Conservation (phyloP, 2,888 invertebrate genomes). For the Drosophila hamatofila region DNA sequence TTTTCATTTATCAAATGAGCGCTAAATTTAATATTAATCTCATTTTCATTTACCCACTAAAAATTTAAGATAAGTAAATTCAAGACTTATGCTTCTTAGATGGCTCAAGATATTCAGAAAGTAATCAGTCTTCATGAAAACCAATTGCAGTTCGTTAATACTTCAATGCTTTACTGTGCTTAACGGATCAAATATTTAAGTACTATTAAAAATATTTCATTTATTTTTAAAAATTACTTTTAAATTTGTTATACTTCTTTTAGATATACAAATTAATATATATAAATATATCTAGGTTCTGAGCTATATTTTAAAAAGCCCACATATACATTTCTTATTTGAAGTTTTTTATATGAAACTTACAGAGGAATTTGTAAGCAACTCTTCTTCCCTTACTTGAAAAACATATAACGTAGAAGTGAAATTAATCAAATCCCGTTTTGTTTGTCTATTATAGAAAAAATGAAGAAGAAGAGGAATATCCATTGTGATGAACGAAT, state of each 20-base stretch:
- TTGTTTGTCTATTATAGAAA: constrained; percentile 41
- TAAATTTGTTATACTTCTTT: background rate
- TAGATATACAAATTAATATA: background rate
- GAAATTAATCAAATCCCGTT: constrained; percentile 67
- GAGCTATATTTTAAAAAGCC: background rate
- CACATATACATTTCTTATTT: background rate
- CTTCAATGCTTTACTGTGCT: background rate
- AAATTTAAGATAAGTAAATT: background rate
- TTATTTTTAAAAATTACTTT: background rate
- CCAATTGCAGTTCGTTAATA: background rate
- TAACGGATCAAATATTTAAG: background rate
- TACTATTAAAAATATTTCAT: background rate
- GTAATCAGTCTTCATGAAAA: constrained; percentile 1
- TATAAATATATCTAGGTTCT: too few species aligned
- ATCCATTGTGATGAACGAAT: constrained; percentile 50
- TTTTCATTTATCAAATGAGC: too few species aligned
- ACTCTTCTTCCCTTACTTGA: constrained; percentile 35
- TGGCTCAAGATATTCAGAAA: background rate
- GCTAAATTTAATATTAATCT: too few species aligned
- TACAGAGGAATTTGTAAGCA: constrained; percentile 34
- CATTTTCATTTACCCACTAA: too few species aligned
- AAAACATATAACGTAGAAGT: constrained; percentile 6
- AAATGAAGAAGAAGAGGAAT: constrained; percentile 34
- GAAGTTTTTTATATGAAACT: background rate
- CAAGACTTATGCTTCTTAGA: background rate